Percentiles rank a stretch among this genome's conserved stretches.
Conservation (phyloP, 2,113 vertebrate species). For the Proterorhinus semilunaris region DNA sequence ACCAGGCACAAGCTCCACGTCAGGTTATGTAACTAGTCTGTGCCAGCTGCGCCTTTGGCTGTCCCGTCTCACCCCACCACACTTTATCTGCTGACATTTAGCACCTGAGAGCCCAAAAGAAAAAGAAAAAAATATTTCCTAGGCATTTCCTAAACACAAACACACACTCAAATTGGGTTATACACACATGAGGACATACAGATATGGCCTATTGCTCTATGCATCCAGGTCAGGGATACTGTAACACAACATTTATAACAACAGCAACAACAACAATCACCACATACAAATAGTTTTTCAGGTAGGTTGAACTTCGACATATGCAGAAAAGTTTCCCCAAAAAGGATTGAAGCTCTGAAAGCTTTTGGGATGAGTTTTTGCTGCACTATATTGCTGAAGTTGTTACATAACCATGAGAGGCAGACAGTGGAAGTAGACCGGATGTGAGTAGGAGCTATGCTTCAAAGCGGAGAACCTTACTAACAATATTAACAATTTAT, state of each 20-base stretch:
- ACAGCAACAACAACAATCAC: background rate
- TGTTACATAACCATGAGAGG: slow-evolving; percentile 57
- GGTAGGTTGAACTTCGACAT: background rate
- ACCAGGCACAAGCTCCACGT: slow-evolving; percentile 60
- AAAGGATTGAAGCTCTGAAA: slow-evolving; percentile 23
- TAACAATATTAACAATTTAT: slow-evolving; percentile 25
- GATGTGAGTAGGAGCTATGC: slow-evolving; percentile 25
- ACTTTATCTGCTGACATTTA: slow-evolving; percentile 6
- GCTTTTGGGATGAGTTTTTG: slow-evolving; percentile 48
- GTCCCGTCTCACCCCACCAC: slow-evolving; percentile 36
- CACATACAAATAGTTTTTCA: slow-evolving; percentile 15
- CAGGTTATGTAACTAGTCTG: slow-evolving; percentile 70
- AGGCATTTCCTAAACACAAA: background rate
- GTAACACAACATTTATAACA: slow-evolving; percentile 19
- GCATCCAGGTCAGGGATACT: slow-evolving; percentile 20
- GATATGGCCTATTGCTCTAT: slow-evolving; percentile 26
- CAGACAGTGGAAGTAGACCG: slow-evolving; percentile 19
- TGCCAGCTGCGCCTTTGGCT: slow-evolving; percentile 68
- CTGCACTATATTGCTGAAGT: slow-evolving; percentile 44
- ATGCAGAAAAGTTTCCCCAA: slow-evolving; percentile 23
- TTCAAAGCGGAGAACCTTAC: slow-evolving; percentile 19
- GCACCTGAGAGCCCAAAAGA: background rate
- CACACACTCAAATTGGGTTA: slow-evolving; percentile 10
- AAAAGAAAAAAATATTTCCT: background rate
- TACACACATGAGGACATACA: slow-evolving; percentile 25